Evolutionary conservation across 2,888 invertebrate genomes (phyloP).

Genomic region (Polietes domitor): DNA sequence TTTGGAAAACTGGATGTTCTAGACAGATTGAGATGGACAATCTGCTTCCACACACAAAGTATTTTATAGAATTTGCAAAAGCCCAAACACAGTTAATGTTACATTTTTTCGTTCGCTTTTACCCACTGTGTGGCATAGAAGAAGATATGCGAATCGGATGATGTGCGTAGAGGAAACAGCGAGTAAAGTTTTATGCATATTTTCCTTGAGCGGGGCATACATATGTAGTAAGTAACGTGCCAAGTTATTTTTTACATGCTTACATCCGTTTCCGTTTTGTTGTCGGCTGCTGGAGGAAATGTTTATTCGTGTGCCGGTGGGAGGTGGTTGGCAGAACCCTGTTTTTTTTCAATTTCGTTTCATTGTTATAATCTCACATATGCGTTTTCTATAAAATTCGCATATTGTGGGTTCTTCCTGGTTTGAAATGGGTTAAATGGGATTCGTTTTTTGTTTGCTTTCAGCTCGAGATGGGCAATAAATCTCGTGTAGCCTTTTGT

Average conservation of each 20-base stretch:
- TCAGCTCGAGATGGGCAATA: constrained; percentile 64
- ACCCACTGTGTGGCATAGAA: background rate
- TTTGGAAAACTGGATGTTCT: too few species aligned
- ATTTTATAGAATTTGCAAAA: too few species aligned
- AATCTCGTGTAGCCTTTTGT: constrained; percentile 67
- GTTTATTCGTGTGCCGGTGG: constrained; percentile 54
- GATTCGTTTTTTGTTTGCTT: constrained; percentile 41
- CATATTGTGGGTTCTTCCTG: constrained; percentile 49
- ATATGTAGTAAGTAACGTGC: constrained; percentile 21
- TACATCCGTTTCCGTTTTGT: constrained; percentile 70
- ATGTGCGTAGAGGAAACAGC: constrained; percentile 4
- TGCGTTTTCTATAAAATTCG: constrained; percentile 29
- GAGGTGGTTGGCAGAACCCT: constrained; percentile 40
- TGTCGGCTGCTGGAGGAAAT: constrained; percentile 45
- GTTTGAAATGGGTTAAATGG: constrained; percentile 62
- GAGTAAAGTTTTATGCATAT: constrained; percentile 75
- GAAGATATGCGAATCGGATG: background rate
- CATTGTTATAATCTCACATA: constrained; percentile 31
- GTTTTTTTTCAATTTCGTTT: constrained; percentile 48
- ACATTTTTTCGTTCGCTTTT: too few species aligned
- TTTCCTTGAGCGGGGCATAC: constrained; percentile 65
- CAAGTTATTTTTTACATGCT: constrained; percentile 64
- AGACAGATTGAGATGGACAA: too few species aligned
- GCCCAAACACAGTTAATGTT: too few species aligned
- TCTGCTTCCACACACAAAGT: too few species aligned